Conservation (phyloP, 2,888 invertebrate species). For the Mimas tiliae region DNA sequence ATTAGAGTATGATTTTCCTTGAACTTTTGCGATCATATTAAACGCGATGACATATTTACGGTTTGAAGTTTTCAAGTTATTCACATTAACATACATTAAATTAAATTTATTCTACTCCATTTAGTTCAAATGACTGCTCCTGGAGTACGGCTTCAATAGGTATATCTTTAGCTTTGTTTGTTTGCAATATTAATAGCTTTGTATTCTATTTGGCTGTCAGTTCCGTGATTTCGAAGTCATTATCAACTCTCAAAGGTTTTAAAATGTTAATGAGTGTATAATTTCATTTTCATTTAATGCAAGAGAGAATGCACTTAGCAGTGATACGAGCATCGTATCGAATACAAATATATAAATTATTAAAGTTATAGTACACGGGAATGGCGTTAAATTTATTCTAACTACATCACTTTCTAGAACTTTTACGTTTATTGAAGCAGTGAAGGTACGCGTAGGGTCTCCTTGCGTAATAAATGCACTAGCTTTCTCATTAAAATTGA, state of each 20-base stretch:
- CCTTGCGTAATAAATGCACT: not conserved
- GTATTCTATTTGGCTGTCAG: not conserved
- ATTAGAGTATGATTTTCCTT: slow-evolving; percentile 5
- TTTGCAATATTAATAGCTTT: too few species aligned
- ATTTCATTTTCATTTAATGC: slow-evolving; percentile 19
- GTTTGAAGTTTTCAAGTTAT: not conserved
- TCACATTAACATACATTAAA: not conserved
- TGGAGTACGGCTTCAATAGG: too few species aligned
- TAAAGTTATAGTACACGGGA: slow-evolving; percentile 21
- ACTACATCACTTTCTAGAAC: slow-evolving; percentile 29
- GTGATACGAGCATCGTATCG: not conserved
- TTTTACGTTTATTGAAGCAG: slow-evolving; percentile 23
- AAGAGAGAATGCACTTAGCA: not conserved
- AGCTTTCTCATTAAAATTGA: slow-evolving; percentile 7
- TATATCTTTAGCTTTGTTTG: too few species aligned
- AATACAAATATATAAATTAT: slow-evolving; percentile 21
- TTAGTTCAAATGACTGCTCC: too few species aligned
- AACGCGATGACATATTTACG: slow-evolving; percentile 1
- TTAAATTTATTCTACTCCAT: too few species aligned
- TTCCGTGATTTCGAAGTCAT: not conserved
- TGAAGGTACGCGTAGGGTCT: not conserved
- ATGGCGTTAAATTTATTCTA: slow-evolving; percentile 19
- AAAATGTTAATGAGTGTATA: not conserved
- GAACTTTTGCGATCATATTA: slow-evolving; percentile 8
- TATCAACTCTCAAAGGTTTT: not conserved